Evolutionary conservation across 2,888 invertebrate species (phyloP).

Genomic region (Epistrophella euchroma): DNA sequence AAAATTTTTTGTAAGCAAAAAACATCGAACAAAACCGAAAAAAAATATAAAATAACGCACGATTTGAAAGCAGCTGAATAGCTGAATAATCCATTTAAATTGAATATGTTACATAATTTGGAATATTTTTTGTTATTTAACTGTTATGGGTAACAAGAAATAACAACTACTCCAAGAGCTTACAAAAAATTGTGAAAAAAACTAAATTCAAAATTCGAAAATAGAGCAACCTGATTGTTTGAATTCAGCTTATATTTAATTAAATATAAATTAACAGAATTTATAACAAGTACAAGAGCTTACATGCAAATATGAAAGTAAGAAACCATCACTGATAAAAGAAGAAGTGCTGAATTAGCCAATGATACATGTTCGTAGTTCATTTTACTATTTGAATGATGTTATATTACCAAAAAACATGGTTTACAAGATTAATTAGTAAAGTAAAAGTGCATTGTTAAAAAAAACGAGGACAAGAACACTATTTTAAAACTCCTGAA

Average conservation of each 20-base stretch:
- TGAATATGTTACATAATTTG: no score
- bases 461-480: background rate
- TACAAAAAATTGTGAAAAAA: background rate
- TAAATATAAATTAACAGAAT: background rate
- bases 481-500: constrained; percentile 89
- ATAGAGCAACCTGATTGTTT: background rate
- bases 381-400: background rate
- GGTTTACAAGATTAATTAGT: background rate
- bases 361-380: background rate
- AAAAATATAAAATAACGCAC: background rate
- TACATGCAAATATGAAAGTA: constrained; percentile 35
- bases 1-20: background rate
- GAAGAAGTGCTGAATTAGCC: background rate
- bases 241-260: background rate
- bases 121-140: background rate
- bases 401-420: background rate
- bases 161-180: background rate
- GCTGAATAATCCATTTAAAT: no score
- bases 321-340: background rate
- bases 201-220: background rate
- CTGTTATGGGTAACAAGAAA: background rate
- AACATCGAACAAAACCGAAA: background rate
- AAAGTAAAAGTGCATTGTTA: background rate
- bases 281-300: constrained; percentile 22
- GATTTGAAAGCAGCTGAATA: background rate